phyloP scores from a whole-genome alignment of 2,797 vertebrate species.

The Scyliorhinus canicula region DNA sequence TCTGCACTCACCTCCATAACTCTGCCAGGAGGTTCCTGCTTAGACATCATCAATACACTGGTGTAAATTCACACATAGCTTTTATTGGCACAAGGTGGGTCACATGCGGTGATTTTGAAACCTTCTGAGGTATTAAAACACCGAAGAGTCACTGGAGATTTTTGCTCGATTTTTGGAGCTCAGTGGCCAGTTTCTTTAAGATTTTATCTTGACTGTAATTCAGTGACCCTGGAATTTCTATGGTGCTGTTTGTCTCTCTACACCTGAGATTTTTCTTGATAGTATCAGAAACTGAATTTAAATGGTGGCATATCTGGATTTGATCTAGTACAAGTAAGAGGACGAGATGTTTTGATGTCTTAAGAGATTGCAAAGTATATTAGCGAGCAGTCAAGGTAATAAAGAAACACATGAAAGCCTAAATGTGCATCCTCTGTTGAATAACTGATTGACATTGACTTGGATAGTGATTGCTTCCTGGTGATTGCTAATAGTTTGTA shows the following conservation, averaged over 20 bases:
- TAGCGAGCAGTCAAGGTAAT: not conserved
- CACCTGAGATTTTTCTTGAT: not conserved
- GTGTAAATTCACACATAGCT: not conserved
- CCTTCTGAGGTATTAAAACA: no score
- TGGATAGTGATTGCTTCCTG: not conserved
- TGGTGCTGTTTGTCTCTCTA: not conserved
- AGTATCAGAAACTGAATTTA: not conserved
- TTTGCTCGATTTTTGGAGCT: not conserved
- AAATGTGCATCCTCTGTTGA: not conserved
- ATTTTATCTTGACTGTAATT: not conserved
- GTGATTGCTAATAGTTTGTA: not conserved
- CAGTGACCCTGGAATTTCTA: not conserved
- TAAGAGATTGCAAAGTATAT: not conserved
- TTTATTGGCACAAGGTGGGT: not conserved
- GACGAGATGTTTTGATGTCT: not conserved
- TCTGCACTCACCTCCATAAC: no score
- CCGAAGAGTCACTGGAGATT: not conserved
- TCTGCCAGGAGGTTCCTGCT: no score
- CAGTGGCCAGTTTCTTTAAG: not conserved
- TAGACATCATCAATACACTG: not conserved
- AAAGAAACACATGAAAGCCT: not conserved
- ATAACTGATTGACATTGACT: not conserved
- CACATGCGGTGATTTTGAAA: not conserved
- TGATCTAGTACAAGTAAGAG: not conserved
- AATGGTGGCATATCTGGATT: not conserved